These are phyloP conservation scores for Chrysaora quinquecirrha DNA, from an alignment of 30 jellyfish, hydroid and myxozoan genomes.

Conservation along the genomic window DNA sequence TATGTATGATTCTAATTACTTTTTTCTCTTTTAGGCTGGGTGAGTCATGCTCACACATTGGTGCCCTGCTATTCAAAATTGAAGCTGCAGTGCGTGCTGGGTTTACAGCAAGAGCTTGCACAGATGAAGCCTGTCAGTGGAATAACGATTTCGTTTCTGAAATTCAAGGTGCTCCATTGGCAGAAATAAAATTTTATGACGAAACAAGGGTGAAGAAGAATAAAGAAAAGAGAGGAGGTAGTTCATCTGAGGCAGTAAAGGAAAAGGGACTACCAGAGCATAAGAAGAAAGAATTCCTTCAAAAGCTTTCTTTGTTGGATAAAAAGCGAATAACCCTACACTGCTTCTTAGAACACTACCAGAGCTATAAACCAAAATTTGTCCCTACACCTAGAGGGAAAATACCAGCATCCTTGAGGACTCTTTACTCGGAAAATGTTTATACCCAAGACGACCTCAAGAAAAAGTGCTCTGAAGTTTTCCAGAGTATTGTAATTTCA, in stretches of 20 bases:
- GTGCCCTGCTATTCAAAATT: too few relatives aligned
- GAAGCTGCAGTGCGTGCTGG: too few relatives aligned
- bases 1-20: neutral
- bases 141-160: too few relatives aligned
- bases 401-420: neutral
- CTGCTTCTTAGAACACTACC: neutral
- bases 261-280: too few relatives aligned
- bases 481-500: neutral
- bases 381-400: neutral
- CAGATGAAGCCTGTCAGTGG: neutral
- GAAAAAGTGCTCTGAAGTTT: neutral
- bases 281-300: neutral
- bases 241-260: neutral
- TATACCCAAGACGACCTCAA: neutral
- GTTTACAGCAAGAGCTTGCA: conserved; percentile 3
- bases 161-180: too few relatives aligned
- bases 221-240: neutral
- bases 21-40: neutral
- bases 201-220: neutral
- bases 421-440: neutral
- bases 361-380: neutral
- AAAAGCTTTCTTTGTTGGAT: neutral
- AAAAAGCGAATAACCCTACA: neutral
- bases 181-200: too few relatives aligned
- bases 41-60: too few relatives aligned